Evolutionary conservation across 1,140 invertebrate genomes (phyloP), one percentile per base, ranked within the genome.

Genomic region (Leptinotarsa texana): DNA sequence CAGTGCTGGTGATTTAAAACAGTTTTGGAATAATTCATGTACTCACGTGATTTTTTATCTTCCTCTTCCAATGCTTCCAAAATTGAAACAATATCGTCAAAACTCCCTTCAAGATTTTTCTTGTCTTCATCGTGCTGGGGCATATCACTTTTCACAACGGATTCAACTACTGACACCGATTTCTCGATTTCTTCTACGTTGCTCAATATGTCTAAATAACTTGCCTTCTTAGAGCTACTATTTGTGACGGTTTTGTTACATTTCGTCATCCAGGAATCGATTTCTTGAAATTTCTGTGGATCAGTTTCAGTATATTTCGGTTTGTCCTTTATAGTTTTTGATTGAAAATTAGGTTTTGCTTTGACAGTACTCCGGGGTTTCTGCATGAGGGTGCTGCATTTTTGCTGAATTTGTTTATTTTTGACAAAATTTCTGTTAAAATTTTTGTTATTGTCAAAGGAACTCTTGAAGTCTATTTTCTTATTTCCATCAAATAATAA

Each of bases 41-140:
- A 78, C 78, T 81, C 76, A 84, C 83, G 81, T 21, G 83, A 83
- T 74, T 80, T 82, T 76, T 80, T 82, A 74, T 84, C 81, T 74
- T 82, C 82, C 49, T 79, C 77, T 80, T 84, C 82, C 24, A 84
- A 72, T 22, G 74, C 79, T 79, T 84, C 75, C 6, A 84, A 66
- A 70, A 84, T 82, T 1, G 80, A 78, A 11, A 79, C 82, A 63
- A 83, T 79, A 74, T 84, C 83, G 63, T 84, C 82, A 49, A 80
- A 80, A 76, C 78, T 81, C 21, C 71, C 74, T 13, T 47, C 33
- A n/a, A 18, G 5, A 22, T 18, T 68, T 75, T 77, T 76, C n/a
- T 72, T 72, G 42, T 78, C 71, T 24, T 15, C 63, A 63, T 79
- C 74, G 57, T 65, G 72, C 74, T 75, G 48, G 13, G 70, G 49